Conservation (phyloP, 2,797 vertebrate genomes). For the Morus bassanus region DNA sequence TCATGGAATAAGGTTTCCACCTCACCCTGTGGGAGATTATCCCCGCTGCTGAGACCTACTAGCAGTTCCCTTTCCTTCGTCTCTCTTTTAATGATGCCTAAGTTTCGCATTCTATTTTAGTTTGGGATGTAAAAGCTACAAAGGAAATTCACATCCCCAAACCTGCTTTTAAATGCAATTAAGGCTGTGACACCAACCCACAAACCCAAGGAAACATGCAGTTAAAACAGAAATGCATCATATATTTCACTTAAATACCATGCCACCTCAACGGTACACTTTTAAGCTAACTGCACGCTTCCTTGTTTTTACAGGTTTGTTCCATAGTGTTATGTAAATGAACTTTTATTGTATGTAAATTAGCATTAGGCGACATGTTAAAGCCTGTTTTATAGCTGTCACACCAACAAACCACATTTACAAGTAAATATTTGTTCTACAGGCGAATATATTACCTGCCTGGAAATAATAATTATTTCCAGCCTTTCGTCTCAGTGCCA, state of each 20-base stretch:
- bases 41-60: slow-evolving; percentile 58
- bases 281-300: neutral
- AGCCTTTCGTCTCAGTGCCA: neutral
- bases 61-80: slow-evolving; percentile 8
- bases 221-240: neutral
- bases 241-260: neutral
- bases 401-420: slow-evolving; percentile 6
- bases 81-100: slow-evolving; percentile 37
- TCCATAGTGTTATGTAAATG: slow-evolving; percentile 29
- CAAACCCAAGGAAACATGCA: neutral
- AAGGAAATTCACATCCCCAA: neutral
- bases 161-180: slow-evolving; percentile 10
- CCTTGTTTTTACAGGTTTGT: neutral
- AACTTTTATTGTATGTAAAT: slow-evolving; percentile 29
- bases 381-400: neutral
- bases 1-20: slow-evolving; percentile 47
- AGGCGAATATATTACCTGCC: neutral
- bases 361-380: neutral
- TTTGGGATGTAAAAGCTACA: neutral
- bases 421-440: slow-evolving; percentile 34
- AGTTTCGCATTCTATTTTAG: slow-evolving; percentile 46
- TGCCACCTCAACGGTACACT: neutral
- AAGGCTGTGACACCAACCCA: neutral
- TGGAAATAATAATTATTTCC: neutral
- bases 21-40: slow-evolving; percentile 44